Base-by-base conservation (phyloP, 2,113 vertebrate species). In the Seriola quinqueradiata region DNA sequence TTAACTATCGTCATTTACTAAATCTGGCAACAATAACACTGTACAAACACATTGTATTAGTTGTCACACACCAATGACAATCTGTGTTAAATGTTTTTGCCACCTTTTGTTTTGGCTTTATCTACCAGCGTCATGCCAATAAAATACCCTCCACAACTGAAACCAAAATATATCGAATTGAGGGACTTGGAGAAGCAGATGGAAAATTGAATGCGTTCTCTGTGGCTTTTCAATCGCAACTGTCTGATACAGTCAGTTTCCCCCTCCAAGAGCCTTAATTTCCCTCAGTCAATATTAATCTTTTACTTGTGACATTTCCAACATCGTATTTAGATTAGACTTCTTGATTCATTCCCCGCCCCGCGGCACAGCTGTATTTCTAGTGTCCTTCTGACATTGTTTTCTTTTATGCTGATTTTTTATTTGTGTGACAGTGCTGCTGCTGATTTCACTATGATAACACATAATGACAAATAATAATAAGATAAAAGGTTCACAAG, bases 211-310 rank as follows among this genome's bases (percentile, higher is more conserved):
- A 90, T 81, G 75, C 83, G 77, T 77, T 80, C 60, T 76, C 8
- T 4, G 48, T 78, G 80, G 57, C 57, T 89, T 87, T 87, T 85
- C 75, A 63, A 72, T 90, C 84, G 68, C 63, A 25, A 16, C 78
- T 59, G 64, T 75, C 87, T 87, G 64, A 77, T 60, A 57, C 42
- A 46, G 5, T n/a, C 66, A 70, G 48, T 80, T 59, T 61, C 54
- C 71, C 75, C 73, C 67, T 60, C 67, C 76, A 69, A 48, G 60
- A 81, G 68, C 65, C 74, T 81, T 85, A 67, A 86, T 91, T 87
- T 82, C 71, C 75, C 72, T 79, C 84, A 74, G 89, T 88, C 89
- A 92, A 90, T 91, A 88, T 90, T 88, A 81, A 87, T 90, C 84
- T 85, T 81, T 83, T 58, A 54, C 83, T 77, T 4, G 11, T 88